Evolutionary conservation across 2,888 invertebrate species (phyloP), one percentile per base, ranked within the genome.

Genomic region (Nomada fucata): DNA sequence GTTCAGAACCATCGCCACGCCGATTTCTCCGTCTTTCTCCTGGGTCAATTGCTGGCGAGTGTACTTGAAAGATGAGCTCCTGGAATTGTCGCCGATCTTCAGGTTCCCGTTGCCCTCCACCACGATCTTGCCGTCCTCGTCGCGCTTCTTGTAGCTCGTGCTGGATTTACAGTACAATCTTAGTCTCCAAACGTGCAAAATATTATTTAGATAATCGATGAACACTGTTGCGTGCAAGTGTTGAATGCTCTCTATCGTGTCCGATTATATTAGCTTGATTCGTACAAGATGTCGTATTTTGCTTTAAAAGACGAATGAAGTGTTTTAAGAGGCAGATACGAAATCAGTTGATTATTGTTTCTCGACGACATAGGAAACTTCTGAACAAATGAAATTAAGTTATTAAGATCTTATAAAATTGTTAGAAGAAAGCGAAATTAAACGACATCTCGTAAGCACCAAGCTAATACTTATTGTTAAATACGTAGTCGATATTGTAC

Each of bases 51-150:
- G 91, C 80, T 96, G 96, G 63, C 95, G 95, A 76, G 96, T 96
- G 89, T 96, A 96, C 88, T 97, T 97, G 94, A 97, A 97, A 92
- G 96, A 96, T 0, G 96, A 96, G 18, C 96, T 95, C 86, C 96
- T 96, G 79, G 95, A 95, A 72, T 96, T 95, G 1, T 96, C 96
- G 73, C 95, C 95, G n/a, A 96, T 94, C 89, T 96, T 96, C 20
- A 97, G 94, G 57, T 95, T 95, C 1, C 97, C 97, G 10, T 96
- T 96, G 0, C 97, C 97, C 91, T 97, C 97, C 10, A 97, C 94
- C 73, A 96, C 96, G 70, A 95, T 95, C 91, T 97, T 97, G 18
- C 95, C 95, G 15, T 89, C 91, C 65, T 93, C 93, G 77, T 96
- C 96, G 85, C 96, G 96, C 80, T 96, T 95, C 79, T 95, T 95